These are phyloP conservation scores for Ptycholaimellus sp. DNA, from an alignment of 2,888 invertebrate species.

Conservation along the genomic window DNA sequence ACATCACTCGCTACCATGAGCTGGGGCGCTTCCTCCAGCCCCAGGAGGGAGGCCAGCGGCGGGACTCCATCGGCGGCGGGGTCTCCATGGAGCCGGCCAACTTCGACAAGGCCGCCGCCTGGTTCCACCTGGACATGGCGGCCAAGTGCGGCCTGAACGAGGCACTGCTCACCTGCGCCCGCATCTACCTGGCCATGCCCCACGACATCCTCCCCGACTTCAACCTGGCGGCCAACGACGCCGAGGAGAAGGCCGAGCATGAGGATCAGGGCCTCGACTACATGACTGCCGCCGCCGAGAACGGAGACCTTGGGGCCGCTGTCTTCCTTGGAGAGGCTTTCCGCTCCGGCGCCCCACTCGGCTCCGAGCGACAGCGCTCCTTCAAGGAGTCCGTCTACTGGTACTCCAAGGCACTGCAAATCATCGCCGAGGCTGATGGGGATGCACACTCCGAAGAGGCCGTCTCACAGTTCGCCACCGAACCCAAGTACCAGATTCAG, in stretches of 20 bases:
- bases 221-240: slow-evolving; percentile 23
- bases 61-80: too few relatives aligned
- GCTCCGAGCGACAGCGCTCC: slow-evolving; percentile 9
- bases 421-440: slow-evolving; percentile 15
- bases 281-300: slow-evolving; percentile 32
- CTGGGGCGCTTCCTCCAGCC: slow-evolving; percentile 32
- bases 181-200: slow-evolving; percentile 31
- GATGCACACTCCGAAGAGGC: slow-evolving; percentile 24
- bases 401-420: slow-evolving; percentile 27
- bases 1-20: slow-evolving; percentile 36
- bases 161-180: slow-evolving; percentile 32
- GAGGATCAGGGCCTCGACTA: slow-evolving; percentile 25
- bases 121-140: slow-evolving; percentile 34
- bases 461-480: too few relatives aligned
- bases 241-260: slow-evolving; percentile 7
- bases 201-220: slow-evolving; percentile 32
- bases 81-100: too few relatives aligned
- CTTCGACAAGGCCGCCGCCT: slow-evolving; percentile 33
- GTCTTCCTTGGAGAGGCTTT: slow-evolving; percentile 33
- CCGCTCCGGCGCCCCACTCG: slow-evolving; percentile 30
- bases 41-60: slow-evolving; percentile 9
- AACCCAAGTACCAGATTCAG: too few relatives aligned
- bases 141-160: slow-evolving; percentile 34
- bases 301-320: slow-evolving; percentile 33
- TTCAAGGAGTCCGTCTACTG: slow-evolving; percentile 25